Evolutionary conservation across 2,888 invertebrate species (phyloP), one percentile per base, ranked within the genome.

Genomic region (Drosophila anceps): DNA sequence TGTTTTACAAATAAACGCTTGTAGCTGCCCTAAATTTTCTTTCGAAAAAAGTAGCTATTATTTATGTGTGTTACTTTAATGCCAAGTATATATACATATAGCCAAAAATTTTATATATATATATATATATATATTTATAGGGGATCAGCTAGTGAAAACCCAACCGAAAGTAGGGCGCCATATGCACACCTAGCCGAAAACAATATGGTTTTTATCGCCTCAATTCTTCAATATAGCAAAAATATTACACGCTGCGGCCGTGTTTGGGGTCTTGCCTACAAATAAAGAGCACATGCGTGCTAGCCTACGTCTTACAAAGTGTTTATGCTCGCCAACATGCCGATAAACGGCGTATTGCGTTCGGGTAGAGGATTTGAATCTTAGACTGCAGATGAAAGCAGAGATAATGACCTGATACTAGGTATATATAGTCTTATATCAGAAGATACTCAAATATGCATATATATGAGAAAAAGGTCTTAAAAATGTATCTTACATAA

Each of bases 201-300:
- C 90, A 90, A 86, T 86, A 88, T 86, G 86, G 86, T 81, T 81
- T 90, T 90, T 88, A 90, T 86, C 86, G 88, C 54, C 67, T 13
- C 59, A 75, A 53, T 62, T 69, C n/a, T 74, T 82, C 88, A 88
- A 81, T 88, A 88, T 90, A 82, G 83, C 71, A 72, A 82, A 90
- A 88, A 82, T 88, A 88, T 85, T 88, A 86, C 90, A 85, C 83
- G 83, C 88, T 73, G 85, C 54, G 71, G 63, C 58, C 57, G 69
- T 18, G 12, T 31, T 59, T 48, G 29, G 29, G 20, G 12, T 50
- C 31, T 41, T 43, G 57, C 69, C 59, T 35, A 48, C 33, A 63
- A 58, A 35, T 43, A 31, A 10, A n/a, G n/a, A 24, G n/a, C 50
- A 41, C 33, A n/a, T 27, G 37, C 54, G 27, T 39, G 39, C 8